Evolutionary conservation across 2,888 invertebrate genomes (phyloP), one percentile per base, ranked within the genome.

Genomic region (Prosopocoilus inquinatus): DNA sequence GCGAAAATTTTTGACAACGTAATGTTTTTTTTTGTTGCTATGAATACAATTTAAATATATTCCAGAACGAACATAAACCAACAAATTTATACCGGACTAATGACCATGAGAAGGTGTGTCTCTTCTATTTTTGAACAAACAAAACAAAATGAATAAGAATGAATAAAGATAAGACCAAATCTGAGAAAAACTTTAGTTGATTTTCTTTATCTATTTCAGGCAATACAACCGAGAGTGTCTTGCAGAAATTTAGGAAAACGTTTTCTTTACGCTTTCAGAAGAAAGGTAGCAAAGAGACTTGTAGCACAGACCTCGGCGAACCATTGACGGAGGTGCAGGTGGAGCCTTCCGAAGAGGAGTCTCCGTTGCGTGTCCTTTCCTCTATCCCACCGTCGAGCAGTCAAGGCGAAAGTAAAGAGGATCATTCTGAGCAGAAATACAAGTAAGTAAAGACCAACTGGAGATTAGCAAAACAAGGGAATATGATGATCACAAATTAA

Each of bases 181-280:
- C 38, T 38, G 11, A 5, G 38, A 7, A 11, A 49, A 38, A 11
- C 38, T 39, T 49, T 7, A 57, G 38, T 44, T 44, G 33, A 47
- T 47, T 47, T 8, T 35, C 13, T 48, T 36, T n/a, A 32, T 34
- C 46, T 50, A 48, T 63, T 65, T 47, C 65, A 71, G 72, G 64
- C 20, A 65, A 63, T 46, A 61, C 72, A 39, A 53, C 70, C 59
- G 83, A 84, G 66, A 84, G 86, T 70, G 86, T 87, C 36, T 74
- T 88, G 61, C 85, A 87, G 67, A 87, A 87, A 75, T 88, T 88
- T 73, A 80, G 86, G 57, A 87, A 87, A 70, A 87, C 85, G 58
- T 84, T 88, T 69, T 85, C 86, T 28, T 70, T 84, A 55, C 80
- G 82, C 63, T 84, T 84, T 70, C 80, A 83, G 65, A 81, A 81